Evolutionary conservation across 2,113 vertebrate species (phyloP).

Genomic region (Proteles cristata): DNA sequence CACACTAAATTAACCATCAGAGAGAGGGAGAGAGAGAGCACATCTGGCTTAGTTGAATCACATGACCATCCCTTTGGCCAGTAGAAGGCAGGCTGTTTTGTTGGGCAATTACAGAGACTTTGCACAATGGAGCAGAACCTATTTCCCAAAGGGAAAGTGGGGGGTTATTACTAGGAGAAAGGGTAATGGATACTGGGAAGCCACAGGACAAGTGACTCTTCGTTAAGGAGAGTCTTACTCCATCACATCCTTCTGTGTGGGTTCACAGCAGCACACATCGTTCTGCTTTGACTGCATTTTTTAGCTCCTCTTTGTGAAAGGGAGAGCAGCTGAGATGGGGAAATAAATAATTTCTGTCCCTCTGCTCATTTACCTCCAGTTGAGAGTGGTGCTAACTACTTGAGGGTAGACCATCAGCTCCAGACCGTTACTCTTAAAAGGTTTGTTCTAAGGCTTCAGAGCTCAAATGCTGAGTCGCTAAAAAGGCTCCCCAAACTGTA

Average conservation of each 20-base stretch:
- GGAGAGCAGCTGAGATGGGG: neutral
- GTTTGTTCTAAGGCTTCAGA: neutral
- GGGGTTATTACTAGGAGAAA: conserved; percentile 20
- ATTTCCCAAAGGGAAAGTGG: neutral
- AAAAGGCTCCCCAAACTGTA: neutral
- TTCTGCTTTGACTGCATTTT: neutral
- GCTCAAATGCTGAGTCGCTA: neutral
- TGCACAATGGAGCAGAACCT: neutral
- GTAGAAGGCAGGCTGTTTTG: neutral
- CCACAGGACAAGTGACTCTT: neutral
- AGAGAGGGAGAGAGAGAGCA: neutral
- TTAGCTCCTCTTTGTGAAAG: neutral
- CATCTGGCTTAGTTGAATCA: neutral
- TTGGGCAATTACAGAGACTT: neutral
- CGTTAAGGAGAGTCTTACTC: neutral
- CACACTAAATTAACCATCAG: neutral
- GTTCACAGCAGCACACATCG: neutral
- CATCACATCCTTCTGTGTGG: neutral
- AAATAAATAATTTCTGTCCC: neutral
- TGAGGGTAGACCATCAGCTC: neutral
- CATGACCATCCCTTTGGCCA: too few species aligned
- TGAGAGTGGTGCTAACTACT: neutral
- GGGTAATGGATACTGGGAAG: neutral
- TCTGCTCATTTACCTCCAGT: neutral
- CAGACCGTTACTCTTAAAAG: neutral